Percentiles rank a stretch among this genome's conserved stretches.
Evolutionary conservation across 2,113 vertebrate species (phyloP).

Genomic region (Noturus placidus): DNA sequence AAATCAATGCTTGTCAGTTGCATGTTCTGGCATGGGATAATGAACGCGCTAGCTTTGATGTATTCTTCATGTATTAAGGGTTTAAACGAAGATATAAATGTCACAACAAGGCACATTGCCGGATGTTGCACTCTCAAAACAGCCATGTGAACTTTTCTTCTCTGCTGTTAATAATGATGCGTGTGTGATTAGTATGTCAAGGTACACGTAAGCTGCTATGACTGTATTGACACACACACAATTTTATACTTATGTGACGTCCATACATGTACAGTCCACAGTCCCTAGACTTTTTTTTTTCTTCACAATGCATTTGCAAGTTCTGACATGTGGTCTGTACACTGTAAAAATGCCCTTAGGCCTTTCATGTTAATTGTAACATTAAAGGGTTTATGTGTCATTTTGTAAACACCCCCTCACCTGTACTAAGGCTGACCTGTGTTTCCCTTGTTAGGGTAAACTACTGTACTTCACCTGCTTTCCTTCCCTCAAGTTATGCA

Average conservation of each 20-base stretch:
- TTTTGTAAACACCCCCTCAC: conserved; percentile 20
- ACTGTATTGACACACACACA: neutral
- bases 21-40: neutral
- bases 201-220: neutral
- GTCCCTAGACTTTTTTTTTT: no score
- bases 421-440: conserved; percentile 19
- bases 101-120: neutral
- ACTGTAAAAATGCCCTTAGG: neutral
- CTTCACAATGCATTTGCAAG: neutral
- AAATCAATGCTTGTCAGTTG: neutral
- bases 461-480: neutral
- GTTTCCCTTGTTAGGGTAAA: neutral
- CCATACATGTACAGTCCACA: neutral
- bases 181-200: neutral
- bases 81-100: neutral
- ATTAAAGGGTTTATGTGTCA: conserved; percentile 36
- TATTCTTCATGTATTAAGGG: neutral
- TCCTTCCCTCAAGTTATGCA: neutral
- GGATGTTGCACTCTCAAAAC: neutral
- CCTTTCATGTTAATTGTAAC: conserved; percentile 5
- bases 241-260: neutral
- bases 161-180: neutral
- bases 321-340: neutral
- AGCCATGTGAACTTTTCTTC: neutral
- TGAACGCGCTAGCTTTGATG: neutral